Percentiles rank a stretch among this genome's conserved stretches.
Evolutionary conservation across 2,113 vertebrate genomes (phyloP).

Genomic region (Chiloscyllium plagiosum): DNA sequence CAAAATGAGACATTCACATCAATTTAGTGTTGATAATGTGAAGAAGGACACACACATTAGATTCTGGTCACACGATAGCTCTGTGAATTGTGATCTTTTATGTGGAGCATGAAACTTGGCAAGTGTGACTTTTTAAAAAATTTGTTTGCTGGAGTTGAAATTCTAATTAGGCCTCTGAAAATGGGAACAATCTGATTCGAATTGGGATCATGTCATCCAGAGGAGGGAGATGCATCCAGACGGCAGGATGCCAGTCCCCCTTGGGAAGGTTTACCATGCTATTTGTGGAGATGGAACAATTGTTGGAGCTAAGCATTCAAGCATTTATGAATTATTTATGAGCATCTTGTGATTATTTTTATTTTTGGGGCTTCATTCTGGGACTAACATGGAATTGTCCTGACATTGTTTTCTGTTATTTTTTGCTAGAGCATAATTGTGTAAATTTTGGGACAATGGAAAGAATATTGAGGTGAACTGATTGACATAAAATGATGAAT

Average conservation of each 20-base stretch:
- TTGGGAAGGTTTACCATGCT: not conserved
- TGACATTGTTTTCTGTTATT: not conserved
- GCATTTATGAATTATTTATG: not conserved
- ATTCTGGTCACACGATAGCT: not conserved
- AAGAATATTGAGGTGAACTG: not conserved
- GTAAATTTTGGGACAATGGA: not conserved
- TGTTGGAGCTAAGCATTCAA: not conserved
- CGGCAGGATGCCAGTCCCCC: not conserved
- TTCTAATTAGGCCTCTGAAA: not conserved
- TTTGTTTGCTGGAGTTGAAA: not conserved
- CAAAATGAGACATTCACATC: not conserved
- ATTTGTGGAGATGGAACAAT: not conserved
- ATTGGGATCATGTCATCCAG: not conserved
- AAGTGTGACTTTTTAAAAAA: too few species aligned
- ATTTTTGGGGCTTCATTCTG: not conserved
- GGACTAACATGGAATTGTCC: not conserved
- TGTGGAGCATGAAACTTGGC: not conserved
- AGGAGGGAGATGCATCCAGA: not conserved
- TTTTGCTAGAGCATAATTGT: not conserved
- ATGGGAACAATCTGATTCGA: not conserved
- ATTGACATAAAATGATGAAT: not conserved
- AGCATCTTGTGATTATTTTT: not conserved
- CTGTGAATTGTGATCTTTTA: not conserved
- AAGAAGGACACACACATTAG: not conserved
- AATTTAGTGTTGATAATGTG: not conserved